A percentile compares a stretch with the other conserved stretches of the same genome.
Conservation (phyloP, 2,888 invertebrate genomes). For the Mesorhabditis spiculigera region DNA sequence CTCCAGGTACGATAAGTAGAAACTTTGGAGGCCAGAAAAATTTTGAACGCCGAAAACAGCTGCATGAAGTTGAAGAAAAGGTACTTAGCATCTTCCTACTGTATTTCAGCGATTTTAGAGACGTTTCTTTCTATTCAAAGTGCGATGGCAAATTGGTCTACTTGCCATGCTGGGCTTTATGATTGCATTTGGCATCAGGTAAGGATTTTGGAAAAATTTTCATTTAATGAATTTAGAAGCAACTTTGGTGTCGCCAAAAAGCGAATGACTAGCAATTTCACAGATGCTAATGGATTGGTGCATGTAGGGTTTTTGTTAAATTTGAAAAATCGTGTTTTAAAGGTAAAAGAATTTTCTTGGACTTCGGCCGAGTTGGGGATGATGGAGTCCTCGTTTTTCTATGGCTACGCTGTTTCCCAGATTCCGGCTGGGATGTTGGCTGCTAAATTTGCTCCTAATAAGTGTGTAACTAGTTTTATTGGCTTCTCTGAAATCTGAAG, state of each 20-base stretch:
- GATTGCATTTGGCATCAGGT: constrained; percentile 57
- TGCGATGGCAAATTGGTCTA: constrained; percentile 60
- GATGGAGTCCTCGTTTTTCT: constrained; percentile 94
- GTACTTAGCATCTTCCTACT: background rate
- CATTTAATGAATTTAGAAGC: constrained; percentile 79
- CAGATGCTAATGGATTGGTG: constrained; percentile 36
- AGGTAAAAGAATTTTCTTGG: constrained; percentile 45
- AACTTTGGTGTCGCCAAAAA: constrained; percentile 93
- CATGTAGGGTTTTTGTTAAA: constrained; percentile 24
- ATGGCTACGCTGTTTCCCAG: constrained; percentile 94
- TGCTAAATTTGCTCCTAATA: constrained; percentile 90
- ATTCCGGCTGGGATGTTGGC: constrained; percentile 95
- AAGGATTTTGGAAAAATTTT: constrained; percentile 61
- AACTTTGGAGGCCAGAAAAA: background rate
- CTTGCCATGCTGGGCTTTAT: constrained; percentile 60
- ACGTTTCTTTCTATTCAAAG: constrained; percentile 59
- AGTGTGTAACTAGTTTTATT: constrained; percentile 58
- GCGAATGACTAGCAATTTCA: constrained; percentile 65
- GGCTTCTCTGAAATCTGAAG: background rate
- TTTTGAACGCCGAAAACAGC: background rate
- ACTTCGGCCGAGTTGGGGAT: constrained; percentile 66
- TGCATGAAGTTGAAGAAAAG: constrained; percentile 2
- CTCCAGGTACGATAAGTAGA: background rate
- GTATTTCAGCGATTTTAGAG: constrained; percentile 18
- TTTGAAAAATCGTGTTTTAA: constrained; percentile 7